phyloP scores from a whole-genome alignment of 2,888 invertebrate genomes.

The Cartodere bifasciata region DNA sequence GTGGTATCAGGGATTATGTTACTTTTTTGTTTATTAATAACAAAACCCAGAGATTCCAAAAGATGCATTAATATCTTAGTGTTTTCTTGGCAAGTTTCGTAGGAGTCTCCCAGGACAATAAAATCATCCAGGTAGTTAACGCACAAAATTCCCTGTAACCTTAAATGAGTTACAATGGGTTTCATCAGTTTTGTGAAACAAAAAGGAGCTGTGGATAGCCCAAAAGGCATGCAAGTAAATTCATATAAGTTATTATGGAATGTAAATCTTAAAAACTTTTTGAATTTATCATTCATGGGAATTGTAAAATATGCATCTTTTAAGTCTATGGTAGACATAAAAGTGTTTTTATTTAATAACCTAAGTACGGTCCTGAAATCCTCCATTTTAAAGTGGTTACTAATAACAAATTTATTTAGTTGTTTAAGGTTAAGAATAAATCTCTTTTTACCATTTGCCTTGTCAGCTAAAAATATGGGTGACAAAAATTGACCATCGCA shows the following conservation, averaged over 20 bases:
- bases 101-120: conserved; percentile 12
- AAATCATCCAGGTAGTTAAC: conserved; percentile 17
- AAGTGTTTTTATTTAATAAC: conserved; percentile 12
- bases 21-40: conserved; percentile 15
- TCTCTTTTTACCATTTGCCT: conserved; percentile 12
- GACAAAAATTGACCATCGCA: conserved; percentile 13
- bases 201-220: conserved; percentile 18
- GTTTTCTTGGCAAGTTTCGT: conserved; percentile 7
- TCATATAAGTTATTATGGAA: conserved; percentile 16
- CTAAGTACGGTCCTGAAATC: conserved; percentile 16
- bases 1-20: conserved; percentile 9
- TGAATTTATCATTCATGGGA: conserved; percentile 13
- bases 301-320: conserved; percentile 17
- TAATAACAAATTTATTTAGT: conserved; percentile 15
- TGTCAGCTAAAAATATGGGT: conserved; percentile 12
- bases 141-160: conserved; percentile 12
- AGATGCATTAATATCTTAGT: conserved; percentile 2
- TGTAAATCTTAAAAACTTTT: conserved; percentile 17
- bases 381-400: conserved; percentile 21
- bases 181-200: conserved; percentile 21
- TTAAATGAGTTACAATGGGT: conserved; percentile 13
- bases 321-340: conserved; percentile 11
- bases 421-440: conserved; percentile 17
- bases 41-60: conserved; percentile 13
- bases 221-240: conserved; percentile 20